Conservation (phyloP, 2,113 vertebrate species). For the Crotalus viridis region DNA sequence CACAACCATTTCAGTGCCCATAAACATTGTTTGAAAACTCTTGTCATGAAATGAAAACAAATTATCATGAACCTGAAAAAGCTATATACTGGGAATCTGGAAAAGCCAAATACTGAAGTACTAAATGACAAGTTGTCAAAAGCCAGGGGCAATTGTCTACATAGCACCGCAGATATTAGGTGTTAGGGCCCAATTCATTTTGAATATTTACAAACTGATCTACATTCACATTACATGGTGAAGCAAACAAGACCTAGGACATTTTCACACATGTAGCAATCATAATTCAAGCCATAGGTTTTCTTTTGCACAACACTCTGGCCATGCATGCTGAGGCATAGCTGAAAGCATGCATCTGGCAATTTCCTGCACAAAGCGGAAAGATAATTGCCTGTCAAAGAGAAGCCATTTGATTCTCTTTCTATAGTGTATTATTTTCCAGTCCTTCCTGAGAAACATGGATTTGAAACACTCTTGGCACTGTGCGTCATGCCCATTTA, state of each 20-base stretch:
- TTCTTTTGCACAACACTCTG: background rate
- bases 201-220: background rate
- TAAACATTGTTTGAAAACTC: background rate
- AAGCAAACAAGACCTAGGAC: background rate
- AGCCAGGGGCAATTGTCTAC: background rate
- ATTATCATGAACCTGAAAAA: background rate
- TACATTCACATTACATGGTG: background rate
- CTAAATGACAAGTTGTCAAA: background rate
- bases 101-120: background rate
- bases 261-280: background rate
- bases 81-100: background rate
- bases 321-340: background rate
- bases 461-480: background rate
- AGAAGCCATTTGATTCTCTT: background rate
- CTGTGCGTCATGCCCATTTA: background rate
- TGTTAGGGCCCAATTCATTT: background rate
- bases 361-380: background rate
- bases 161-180: background rate
- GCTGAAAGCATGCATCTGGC: background rate
- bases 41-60: background rate
- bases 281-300: background rate
- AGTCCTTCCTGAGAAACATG: background rate
- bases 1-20: background rate
- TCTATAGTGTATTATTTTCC: slow-evolving; percentile 1
- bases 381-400: background rate